These are phyloP conservation scores for Leptinotarsa undecemlineata DNA, from an alignment of 1,140 invertebrate genomes.

Conservation along the genomic window DNA sequence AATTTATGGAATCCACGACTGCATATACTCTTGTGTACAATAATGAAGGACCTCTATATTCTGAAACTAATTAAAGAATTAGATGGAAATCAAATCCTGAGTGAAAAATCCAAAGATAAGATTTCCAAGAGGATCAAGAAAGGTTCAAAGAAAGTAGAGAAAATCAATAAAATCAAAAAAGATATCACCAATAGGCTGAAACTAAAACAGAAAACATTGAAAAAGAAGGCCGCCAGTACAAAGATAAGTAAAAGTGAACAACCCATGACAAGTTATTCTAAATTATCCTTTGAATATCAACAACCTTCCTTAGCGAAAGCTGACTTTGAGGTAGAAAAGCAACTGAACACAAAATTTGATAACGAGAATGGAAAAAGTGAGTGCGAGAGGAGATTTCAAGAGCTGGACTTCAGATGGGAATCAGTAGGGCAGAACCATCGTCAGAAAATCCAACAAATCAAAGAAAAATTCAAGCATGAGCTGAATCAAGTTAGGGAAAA, in stretches of 20 bases:
- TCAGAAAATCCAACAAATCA: constrained; percentile 42
- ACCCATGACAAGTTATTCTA: neutral
- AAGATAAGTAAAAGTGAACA: neutral
- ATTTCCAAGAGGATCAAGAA: neutral
- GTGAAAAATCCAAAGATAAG: neutral
- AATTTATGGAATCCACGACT: constrained; percentile 23
- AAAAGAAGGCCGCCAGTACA: neutral
- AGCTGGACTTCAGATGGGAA: constrained; percentile 39
- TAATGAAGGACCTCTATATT: constrained; percentile 35
- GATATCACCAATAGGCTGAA: neutral
- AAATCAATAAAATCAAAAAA: neutral
- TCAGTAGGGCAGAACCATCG: constrained; percentile 35
- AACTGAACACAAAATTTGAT: neutral
- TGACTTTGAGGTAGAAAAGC: neutral
- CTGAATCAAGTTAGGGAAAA: constrained; percentile 35
- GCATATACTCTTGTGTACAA: constrained; percentile 33
- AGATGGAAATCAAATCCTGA: neutral
- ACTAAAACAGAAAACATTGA: neutral
- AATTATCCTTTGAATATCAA: neutral
- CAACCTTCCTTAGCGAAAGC: neutral
- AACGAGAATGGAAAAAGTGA: constrained; percentile 44
- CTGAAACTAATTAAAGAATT: constrained; percentile 34
- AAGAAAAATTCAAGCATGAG: constrained; percentile 38
- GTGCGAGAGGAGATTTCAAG: constrained; percentile 43
- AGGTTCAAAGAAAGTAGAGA: neutral